These are phyloP conservation scores for Myopa testacea DNA, from an alignment of 2,888 invertebrate species.

Conservation along the genomic window DNA sequence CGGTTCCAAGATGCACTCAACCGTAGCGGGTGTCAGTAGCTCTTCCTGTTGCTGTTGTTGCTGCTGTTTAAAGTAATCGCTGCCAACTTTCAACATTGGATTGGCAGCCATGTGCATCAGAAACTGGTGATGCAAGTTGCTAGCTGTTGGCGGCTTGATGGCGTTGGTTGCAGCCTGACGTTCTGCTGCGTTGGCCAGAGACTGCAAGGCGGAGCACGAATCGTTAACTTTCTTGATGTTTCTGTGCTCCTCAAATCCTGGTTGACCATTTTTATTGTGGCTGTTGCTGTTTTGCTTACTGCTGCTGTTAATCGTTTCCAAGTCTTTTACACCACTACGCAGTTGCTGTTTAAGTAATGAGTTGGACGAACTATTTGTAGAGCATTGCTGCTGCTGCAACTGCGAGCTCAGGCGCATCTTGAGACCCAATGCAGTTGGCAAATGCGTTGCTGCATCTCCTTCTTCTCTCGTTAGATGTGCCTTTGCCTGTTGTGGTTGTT, in stretches of 20 bases:
- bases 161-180: conserved; percentile 50
- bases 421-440: conserved; percentile 62
- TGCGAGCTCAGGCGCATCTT: conserved; percentile 58
- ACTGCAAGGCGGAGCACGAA: conserved; percentile 58
- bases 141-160: conserved; percentile 55
- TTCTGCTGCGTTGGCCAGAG: conserved; percentile 61
- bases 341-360: conserved; percentile 65
- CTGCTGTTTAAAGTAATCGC: conserved; percentile 54
- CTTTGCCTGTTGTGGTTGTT: conserved; percentile 41
- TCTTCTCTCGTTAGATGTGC: conserved; percentile 39
- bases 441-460: conserved; percentile 52
- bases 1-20: conserved; percentile 23
- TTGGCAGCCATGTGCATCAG: conserved; percentile 64
- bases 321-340: conserved; percentile 59
- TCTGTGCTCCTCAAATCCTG: conserved; percentile 29
- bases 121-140: conserved; percentile 63
- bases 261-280: conserved; percentile 17
- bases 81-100: conserved; percentile 54
- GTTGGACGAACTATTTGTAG: conserved; percentile 49
- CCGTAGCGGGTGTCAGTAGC: conserved; percentile 18
- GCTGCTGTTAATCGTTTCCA: conserved; percentile 46
- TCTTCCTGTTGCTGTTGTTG: conserved; percentile 43
- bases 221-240: conserved; percentile 46
- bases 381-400: conserved; percentile 41
- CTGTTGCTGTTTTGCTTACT: conserved; percentile 37